A percentile compares a stretch with the other conserved stretches of the same genome.
These are phyloP conservation scores for Quadriops clusia DNA, from an alignment of 2,888 invertebrate species.

Conservation along the genomic window DNA sequence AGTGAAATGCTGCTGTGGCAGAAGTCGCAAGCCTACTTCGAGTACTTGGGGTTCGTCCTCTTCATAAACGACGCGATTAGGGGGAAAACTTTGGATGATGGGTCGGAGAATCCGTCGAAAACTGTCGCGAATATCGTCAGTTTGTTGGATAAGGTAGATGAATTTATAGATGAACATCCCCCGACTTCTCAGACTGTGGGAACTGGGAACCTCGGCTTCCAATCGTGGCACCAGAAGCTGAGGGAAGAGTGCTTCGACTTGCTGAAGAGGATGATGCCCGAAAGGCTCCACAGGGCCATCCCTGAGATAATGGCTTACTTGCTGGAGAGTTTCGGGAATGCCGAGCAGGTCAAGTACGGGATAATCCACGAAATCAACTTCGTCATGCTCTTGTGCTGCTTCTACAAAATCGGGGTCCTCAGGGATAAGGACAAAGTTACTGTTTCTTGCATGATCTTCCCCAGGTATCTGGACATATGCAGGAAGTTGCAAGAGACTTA, in stretches of 20 bases:
- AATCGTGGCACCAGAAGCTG: slow-evolving; percentile 68
- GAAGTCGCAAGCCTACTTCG: slow-evolving; percentile 76
- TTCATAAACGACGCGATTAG: slow-evolving; percentile 78
- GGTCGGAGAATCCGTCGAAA: slow-evolving; percentile 45
- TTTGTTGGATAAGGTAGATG: slow-evolving; percentile 55
- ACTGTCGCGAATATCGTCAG: slow-evolving; percentile 46
- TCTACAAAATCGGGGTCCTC: slow-evolving; percentile 81
- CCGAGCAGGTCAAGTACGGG: slow-evolving; percentile 96
- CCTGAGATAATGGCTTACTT: slow-evolving; percentile 80
- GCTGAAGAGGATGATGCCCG: slow-evolving; percentile 54
- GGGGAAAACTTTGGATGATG: slow-evolving; percentile 54
- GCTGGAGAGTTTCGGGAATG: slow-evolving; percentile 87
- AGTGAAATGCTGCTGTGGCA: slow-evolving; percentile 71
- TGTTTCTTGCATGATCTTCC: slow-evolving; percentile 44
- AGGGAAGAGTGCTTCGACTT: slow-evolving; percentile 44
- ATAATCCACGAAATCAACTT: slow-evolving; percentile 97
- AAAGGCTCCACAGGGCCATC: slow-evolving; percentile 52
- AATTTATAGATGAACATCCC: slow-evolving; percentile 71
- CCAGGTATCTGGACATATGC: slow-evolving; percentile 66
- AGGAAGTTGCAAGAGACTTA: slow-evolving; percentile 81
- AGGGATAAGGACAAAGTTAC: slow-evolving; percentile 64
- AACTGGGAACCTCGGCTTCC: slow-evolving; percentile 92
- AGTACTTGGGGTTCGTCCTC: slow-evolving; percentile 77
- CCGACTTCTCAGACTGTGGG: slow-evolving; percentile 87
- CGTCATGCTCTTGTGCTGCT: slow-evolving; percentile 85